phyloP scores from a whole-genome alignment of 2,888 invertebrate species.

The Mongoloraphidia duomilia region DNA sequence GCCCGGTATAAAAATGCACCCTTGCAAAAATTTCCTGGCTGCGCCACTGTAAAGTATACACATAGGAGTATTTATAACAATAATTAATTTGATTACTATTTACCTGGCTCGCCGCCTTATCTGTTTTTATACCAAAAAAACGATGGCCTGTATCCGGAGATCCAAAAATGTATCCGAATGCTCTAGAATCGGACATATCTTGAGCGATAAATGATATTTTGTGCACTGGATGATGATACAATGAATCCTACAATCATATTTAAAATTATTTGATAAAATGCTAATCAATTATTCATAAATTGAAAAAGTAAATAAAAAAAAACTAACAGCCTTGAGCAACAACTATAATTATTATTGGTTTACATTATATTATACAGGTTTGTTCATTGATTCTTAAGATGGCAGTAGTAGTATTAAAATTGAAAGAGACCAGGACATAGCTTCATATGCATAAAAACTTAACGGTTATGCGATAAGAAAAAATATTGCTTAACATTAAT shows the following conservation, averaged over 20 bases:
- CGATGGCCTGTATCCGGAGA: slow-evolving; percentile 91
- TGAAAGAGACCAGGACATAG: too few relatives aligned
- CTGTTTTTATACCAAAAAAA: slow-evolving; percentile 98
- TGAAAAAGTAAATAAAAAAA: slow-evolving; percentile 1
- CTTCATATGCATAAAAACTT: too few relatives aligned
- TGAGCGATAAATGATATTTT: slow-evolving; percentile 98
- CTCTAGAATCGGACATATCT: slow-evolving; percentile 92
- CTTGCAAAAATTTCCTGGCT: too few relatives aligned
- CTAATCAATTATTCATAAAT: not conserved
- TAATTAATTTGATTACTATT: slow-evolving; percentile 19
- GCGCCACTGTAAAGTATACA: not conserved
- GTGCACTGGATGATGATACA: slow-evolving; percentile 95
- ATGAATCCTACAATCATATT: slow-evolving; percentile 53
- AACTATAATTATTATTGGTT: too few relatives aligned
- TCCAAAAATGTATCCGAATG: slow-evolving; percentile 97
- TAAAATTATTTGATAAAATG: not conserved
- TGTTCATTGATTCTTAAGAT: too few relatives aligned
- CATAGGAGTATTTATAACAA: not conserved
- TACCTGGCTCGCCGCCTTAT: slow-evolving; percentile 90
- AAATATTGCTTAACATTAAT: too few relatives aligned
- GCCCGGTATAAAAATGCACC: too few relatives aligned
- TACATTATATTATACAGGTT: too few relatives aligned
- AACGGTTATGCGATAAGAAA: too few relatives aligned
- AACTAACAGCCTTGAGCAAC: not conserved
- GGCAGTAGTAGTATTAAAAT: too few relatives aligned